These are phyloP conservation scores for Lissonota sp. DNA, from an alignment of 2,888 invertebrate genomes.

Conservation along the genomic window DNA sequence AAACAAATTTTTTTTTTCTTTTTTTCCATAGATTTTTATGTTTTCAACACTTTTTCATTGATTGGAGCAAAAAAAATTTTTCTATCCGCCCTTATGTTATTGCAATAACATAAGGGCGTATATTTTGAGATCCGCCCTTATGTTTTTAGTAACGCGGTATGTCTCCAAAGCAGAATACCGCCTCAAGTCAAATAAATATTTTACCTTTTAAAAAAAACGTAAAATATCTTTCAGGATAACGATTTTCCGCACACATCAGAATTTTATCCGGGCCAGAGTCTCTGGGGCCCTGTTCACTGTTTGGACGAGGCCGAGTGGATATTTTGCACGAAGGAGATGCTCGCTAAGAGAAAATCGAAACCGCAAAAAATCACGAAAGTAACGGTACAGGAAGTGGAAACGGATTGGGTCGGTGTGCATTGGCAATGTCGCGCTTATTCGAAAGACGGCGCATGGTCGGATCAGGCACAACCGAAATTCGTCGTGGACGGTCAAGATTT, in stretches of 20 bases:
- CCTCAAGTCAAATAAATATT: too few relatives aligned
- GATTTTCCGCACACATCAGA: constrained; percentile 86
- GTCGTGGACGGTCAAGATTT: constrained; percentile 91
- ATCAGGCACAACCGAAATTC: constrained; percentile 88
- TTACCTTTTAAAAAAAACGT: not conserved
- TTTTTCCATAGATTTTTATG: too few relatives aligned
- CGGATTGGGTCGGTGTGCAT: constrained; percentile 92
- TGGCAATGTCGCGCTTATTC: constrained; percentile 93
- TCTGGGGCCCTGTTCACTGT: constrained; percentile 90
- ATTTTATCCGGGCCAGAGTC: constrained; percentile 90
- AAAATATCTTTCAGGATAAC: constrained; percentile 82
- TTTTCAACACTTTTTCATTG: too few relatives aligned
- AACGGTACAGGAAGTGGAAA: constrained; percentile 93
- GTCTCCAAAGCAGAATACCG: too few relatives aligned
- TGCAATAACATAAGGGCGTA: too few relatives aligned
- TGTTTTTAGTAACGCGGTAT: too few relatives aligned
- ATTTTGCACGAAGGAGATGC: constrained; percentile 90
- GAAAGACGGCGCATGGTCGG: constrained; percentile 86
- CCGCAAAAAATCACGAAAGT: constrained; percentile 84
- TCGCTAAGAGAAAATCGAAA: constrained; percentile 83
- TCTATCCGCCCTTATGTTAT: too few relatives aligned
- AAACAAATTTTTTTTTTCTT: too few relatives aligned
- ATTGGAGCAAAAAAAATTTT: too few relatives aligned
- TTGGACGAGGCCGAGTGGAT: constrained; percentile 93
- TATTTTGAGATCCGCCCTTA: too few relatives aligned